Conservation (phyloP, 2,113 vertebrate species). For the Peucedramus taeniatus region DNA sequence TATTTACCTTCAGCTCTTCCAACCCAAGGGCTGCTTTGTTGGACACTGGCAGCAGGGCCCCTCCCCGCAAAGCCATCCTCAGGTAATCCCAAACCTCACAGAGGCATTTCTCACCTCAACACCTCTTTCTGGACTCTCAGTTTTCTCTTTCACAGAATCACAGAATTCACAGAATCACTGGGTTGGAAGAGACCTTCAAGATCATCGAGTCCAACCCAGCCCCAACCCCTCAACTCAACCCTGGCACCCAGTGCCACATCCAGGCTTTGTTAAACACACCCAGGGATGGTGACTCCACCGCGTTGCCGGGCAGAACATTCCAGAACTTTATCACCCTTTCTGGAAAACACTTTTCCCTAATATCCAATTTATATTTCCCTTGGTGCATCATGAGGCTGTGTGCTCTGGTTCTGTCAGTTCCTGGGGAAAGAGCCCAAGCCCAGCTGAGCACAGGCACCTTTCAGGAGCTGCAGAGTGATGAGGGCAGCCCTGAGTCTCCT, state of each 20-base stretch:
- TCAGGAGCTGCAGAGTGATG: too few relatives aligned
- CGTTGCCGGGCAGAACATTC: neutral
- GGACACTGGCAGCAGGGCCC: neutral
- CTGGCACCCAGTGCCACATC: neutral
- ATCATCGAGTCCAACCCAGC: neutral
- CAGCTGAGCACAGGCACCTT: neutral
- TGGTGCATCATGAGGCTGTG: neutral
- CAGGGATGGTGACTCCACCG: neutral
- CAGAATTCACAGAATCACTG: neutral
- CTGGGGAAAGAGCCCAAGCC: neutral
- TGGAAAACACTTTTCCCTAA: neutral
- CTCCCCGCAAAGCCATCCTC: neutral
- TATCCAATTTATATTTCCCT: neutral
- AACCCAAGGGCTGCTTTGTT: rapidly evolving
- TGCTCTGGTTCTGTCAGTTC: neutral
- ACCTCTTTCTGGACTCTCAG: neutral
- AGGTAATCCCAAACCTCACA: neutral
- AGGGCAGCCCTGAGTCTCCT: neutral
- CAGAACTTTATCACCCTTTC: neutral
- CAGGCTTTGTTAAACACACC: neutral
- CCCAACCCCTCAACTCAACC: neutral
- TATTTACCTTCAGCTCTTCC: rapidly evolving
- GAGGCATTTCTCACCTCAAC: neutral
- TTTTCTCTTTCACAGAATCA: neutral
- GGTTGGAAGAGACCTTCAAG: neutral